Evolutionary conservation across 2,113 vertebrate genomes (phyloP).

Genomic region (Willisornis vidua): DNA sequence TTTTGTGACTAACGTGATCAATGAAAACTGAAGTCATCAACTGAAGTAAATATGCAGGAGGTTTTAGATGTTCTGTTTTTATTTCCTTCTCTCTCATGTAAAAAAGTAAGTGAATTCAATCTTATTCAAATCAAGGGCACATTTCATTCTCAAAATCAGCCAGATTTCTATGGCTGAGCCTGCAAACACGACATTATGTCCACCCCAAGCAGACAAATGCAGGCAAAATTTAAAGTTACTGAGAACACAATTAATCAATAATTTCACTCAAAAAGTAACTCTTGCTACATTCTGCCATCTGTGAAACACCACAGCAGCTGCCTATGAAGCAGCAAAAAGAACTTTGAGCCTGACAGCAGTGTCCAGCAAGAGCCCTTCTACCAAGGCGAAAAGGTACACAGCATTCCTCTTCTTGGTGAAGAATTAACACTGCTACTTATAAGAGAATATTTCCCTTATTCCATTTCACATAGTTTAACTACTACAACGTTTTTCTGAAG

Average conservation of each 20-base stretch:
- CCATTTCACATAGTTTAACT: not conserved
- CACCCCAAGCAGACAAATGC: not conserved
- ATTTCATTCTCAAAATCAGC: not conserved
- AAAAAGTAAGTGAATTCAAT: not conserved
- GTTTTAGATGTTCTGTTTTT: not conserved
- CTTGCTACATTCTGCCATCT: not conserved
- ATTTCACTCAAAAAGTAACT: not conserved
- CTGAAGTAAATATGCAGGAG: not conserved
- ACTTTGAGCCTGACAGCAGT: not conserved
- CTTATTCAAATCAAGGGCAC: not conserved
- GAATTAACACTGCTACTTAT: not conserved
- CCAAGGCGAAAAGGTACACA: not conserved
- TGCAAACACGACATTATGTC: not conserved
- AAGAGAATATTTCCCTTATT: not conserved
- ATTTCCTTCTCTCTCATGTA: not conserved
- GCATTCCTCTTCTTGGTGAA: not conserved
- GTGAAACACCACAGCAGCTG: not conserved
- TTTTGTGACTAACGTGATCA: not conserved
- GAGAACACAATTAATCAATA: not conserved
- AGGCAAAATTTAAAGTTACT: not conserved
- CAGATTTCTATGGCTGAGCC: not conserved
- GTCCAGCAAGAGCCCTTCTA: not conserved
- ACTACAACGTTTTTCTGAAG: not conserved
- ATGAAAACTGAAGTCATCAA: not conserved
- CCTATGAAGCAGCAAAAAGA: not conserved